Base-by-base conservation (phyloP, 2,113 vertebrate genomes). In the Sinocyclocheilus rhinocerous region DNA sequence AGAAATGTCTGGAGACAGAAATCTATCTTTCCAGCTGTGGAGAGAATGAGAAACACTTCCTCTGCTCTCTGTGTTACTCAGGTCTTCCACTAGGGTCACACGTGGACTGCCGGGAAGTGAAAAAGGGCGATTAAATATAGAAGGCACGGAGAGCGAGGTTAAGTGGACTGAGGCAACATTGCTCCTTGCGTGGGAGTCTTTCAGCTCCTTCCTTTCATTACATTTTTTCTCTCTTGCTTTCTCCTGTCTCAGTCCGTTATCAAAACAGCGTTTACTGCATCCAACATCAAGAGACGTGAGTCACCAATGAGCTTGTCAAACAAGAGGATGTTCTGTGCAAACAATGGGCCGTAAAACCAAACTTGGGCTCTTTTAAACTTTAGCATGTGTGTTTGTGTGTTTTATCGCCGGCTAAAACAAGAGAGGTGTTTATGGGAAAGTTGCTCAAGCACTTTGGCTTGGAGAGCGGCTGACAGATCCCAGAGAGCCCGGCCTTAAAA, bases 101-200 rank as follows among this genome's bases (percentile, higher is more conserved):
- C 24, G 1, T 4, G 16, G 48, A 59, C 50, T 84, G 82, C 69
- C 50, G 22, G 67, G 82, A 82, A 82, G 48, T 13, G 2, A 24
- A 59, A 42, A 20, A 73, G 67, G 55, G 0, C 1, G 78, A 81
- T 81, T 86, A 86, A 86, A 86, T 75, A 50, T 86, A 81, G 85
- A 81, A 81, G 24, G 4, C 11, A 63, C 5, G 15, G 85, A 80
- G 20, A 86, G 77, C 2, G 67, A 81, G 77, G 52, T 86, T 86
- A 75, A 86, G 85, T 75, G 77, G 52, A 73, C 67, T n/a, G 85
- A 86, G 85, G 50, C 85, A 67, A 61, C 78, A 29, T 42, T 10
- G 22, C 63, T 85, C 63, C 76, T 75, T 18, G 36, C 59, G 55
- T 81, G 50, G 78, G 77, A 73, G 52, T 81, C 67, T 61, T 48